These are phyloP conservation scores for Botia kubotai DNA, from an alignment of 2,797 vertebrate genomes.

Conservation along the genomic window DNA sequence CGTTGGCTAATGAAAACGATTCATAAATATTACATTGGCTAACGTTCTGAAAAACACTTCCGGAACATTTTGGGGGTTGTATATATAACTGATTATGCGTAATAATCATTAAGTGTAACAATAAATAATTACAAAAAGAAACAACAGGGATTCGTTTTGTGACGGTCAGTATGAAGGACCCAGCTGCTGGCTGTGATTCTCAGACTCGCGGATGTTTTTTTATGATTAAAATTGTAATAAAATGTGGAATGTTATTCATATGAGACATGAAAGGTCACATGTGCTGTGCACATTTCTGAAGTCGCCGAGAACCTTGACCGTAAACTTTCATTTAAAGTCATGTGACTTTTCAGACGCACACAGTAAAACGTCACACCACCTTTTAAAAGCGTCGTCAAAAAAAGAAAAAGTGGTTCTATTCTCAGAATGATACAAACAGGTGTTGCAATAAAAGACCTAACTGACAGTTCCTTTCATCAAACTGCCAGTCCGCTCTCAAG, in stretches of 20 bases:
- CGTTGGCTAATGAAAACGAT: not conserved
- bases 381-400: constrained; percentile 21
- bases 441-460: constrained; percentile 50
- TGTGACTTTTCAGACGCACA: constrained; percentile 19
- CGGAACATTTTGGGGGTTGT: not conserved
- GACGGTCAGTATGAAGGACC: constrained; percentile 1
- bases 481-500: constrained; percentile 21
- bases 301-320: constrained; percentile 25
- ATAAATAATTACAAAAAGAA: constrained; percentile 5
- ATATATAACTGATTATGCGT: not conserved
- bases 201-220: not conserved
- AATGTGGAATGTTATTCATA: constrained; percentile 38
- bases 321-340: constrained; percentile 50
- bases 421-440: constrained; percentile 43
- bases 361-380: constrained; percentile 45
- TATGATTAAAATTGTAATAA: constrained; percentile 29
- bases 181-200: constrained; percentile 22
- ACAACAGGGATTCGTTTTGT: not conserved
- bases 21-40: not conserved
- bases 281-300: constrained; percentile 51
- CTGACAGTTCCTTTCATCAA: constrained; percentile 42
- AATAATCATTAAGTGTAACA: not conserved
- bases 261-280: constrained; percentile 46
- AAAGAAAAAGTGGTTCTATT: constrained; percentile 19
- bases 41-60: not conserved